Conservation (phyloP, 1,140 invertebrate species). For the Drosophila suzukii region DNA sequence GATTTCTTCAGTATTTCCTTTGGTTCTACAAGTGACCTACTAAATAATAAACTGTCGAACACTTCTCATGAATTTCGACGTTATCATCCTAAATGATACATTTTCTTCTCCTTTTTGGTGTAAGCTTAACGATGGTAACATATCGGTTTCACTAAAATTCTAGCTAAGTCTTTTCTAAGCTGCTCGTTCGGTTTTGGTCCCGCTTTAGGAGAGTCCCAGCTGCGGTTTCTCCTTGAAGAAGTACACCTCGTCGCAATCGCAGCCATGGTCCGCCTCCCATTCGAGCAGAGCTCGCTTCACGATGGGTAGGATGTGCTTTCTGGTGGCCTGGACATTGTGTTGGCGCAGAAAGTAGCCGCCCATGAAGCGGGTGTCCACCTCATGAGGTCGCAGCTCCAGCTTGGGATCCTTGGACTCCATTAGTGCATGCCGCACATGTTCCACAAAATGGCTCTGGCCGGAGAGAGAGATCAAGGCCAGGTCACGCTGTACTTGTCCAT, state of each 20-base stretch:
- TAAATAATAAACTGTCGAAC: background rate
- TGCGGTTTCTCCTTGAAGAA: slow-evolving; percentile 72
- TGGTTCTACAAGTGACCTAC: background rate
- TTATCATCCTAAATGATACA: slow-evolving; percentile 11
- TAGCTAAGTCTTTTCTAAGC: slow-evolving; percentile 31
- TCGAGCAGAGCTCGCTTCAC: slow-evolving; percentile 84
- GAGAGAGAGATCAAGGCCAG: slow-evolving; percentile 85
- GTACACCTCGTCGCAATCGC: slow-evolving; percentile 63
- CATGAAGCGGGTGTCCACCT: slow-evolving; percentile 57
- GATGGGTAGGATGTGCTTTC: slow-evolving; percentile 88
- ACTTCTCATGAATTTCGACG: background rate
- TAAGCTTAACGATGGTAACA: slow-evolving; percentile 8
- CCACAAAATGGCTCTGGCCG: slow-evolving; percentile 48
- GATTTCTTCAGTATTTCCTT: background rate
- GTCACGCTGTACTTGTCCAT: slow-evolving; percentile 85
- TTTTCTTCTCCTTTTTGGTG: slow-evolving; percentile 7
- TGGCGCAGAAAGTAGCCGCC: slow-evolving; percentile 85
- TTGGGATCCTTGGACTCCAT: slow-evolving; percentile 40
- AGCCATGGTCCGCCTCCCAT: slow-evolving; percentile 45
- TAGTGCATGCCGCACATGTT: slow-evolving; percentile 51
- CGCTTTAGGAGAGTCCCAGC: slow-evolving; percentile 53
- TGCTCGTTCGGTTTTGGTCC: background rate
- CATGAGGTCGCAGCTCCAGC: slow-evolving; percentile 44
- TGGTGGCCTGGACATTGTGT: slow-evolving; percentile 86
- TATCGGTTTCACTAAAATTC: slow-evolving; percentile 14